A percentile compares a stretch with the other conserved stretches of the same genome.
phyloP scores from a whole-genome alignment of 1,140 invertebrate genomes.

The Diabrotica virgifera region DNA sequence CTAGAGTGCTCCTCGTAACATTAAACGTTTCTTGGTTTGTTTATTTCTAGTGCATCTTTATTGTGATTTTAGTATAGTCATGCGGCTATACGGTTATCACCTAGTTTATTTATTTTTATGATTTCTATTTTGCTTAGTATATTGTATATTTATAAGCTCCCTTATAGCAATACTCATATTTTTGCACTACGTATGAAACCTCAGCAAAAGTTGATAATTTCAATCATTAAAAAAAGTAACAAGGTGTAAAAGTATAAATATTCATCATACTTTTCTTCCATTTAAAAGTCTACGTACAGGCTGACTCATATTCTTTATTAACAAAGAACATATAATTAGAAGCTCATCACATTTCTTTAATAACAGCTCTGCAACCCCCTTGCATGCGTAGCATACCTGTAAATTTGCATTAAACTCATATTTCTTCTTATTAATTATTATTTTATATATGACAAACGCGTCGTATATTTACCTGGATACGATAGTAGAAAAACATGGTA shows the following conservation, averaged over 20 bases:
- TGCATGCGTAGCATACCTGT: background rate
- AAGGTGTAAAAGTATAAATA: conserved; percentile 1
- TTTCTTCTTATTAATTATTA: background rate
- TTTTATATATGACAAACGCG: background rate
- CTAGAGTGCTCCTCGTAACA: no score
- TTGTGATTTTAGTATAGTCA: no score
- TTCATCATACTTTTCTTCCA: background rate
- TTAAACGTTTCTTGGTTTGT: no score
- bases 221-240: background rate
- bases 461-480: background rate
- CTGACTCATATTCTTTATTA: background rate
- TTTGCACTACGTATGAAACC: no score
- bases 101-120: no score
- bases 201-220: no score
- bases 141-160: no score
- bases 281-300: background rate
- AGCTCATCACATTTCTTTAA: conserved; percentile 2
- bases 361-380: background rate
- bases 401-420: conserved; percentile 3
- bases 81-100: no score
- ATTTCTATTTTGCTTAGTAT: no score
- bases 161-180: no score
- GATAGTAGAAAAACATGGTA: background rate
- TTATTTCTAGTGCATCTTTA: no score
- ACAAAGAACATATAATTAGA: conserved; percentile 1